Evolutionary conservation across 2,113 vertebrate species (phyloP), one percentile per base, ranked within the genome.

Genomic region (Hymenochirus boettgeri): DNA sequence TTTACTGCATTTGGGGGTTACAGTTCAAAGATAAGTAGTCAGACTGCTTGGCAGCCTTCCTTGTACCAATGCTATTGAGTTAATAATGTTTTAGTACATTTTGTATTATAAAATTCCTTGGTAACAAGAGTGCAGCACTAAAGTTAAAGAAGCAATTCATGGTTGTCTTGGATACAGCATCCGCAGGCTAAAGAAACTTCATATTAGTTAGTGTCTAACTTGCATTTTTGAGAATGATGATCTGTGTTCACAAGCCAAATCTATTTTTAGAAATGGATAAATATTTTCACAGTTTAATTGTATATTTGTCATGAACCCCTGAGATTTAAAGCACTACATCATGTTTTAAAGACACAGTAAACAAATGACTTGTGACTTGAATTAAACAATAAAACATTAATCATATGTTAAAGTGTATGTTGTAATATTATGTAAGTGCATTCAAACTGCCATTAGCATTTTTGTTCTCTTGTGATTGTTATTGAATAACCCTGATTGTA

Each of bases 161-260:
- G 21, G 61, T 53, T 63, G 11, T 51, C 61, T 26, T 53, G 61
- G 61, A 26, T 54, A 63, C 48, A n/a, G 31, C 52, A 53, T 42
- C 33, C 13, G 33, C 31, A 63, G 37, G 35, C 17, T 42, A 3
- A 12, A 47, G 5, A 33, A 29, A 22, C 27, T 63, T 17, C 17
- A 42, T n/a, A n/a, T 54, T 50, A 27, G 22, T 12, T 53, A 26
- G 61, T 53, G 33, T 26, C 8, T 25, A 39, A 25, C 50, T 3
- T 26, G 52, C 7, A 2, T 37, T n/a, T 42, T 63, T 54, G 2
- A 18, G 42, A 17, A 23, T 24, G 22, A 52, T 37, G 6, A 42
- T 6, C 2, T 42, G 13, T 6, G 39, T 17, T 42, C 2, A 42
- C 3, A n/a, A 42, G 15, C 8, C 17, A 42, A 42, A n/a, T n/a